Base-by-base conservation (phyloP, 2,113 vertebrate genomes). In the cat (Felis catus) region DNA sequence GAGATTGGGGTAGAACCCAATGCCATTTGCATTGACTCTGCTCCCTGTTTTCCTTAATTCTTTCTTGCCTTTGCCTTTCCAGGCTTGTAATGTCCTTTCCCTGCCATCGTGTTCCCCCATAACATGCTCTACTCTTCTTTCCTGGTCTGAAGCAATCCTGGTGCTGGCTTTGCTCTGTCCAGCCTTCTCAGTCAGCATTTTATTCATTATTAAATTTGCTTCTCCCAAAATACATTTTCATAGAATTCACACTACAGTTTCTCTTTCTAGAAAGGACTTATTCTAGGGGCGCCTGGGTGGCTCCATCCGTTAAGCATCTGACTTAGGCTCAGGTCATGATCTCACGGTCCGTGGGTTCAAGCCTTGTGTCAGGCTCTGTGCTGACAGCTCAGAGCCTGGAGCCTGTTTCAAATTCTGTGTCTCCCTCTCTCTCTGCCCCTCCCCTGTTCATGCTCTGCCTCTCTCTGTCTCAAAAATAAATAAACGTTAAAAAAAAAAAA, bases 191-290 rank as follows among this genome's bases (percentile, higher is more conserved):
- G 79, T 4, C 29, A 48, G 27, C 45, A 10, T 25, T 70, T 63
- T 21, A 39, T 80, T 90, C 55, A 33, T 61, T 31, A 63, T 41
- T 73, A 51, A n/a, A 58, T 84, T n/a, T 93, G n/a, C 58, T 21
- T 48, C 74, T n/a, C 65, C 51, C 15, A 4, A 93, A 91, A 68
- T 16, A 89, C 25, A 89, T 36, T 81, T 89, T 27, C 29, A 31
- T n/a, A 27, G 36, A 63, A 41, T 70, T 94, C 76, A 76, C 6
- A 36, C 14, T n/a, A 14, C 27, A 19, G 15, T 27, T 93, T 85
- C 36, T 73, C 29, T 66, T 70, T 73, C 83, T 83, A 29, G 66
- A 82, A 78, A 86, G 19, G 21, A 71, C 48, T 91, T 85, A 25
- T 29, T 68, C 80, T 41, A 16, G 45, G 45, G 45, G 45, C 45